A percentile compares a stretch with the other conserved stretches of the same genome.
phyloP scores from a whole-genome alignment of 1,140 invertebrate genomes.

The Caerostris darwini region DNA sequence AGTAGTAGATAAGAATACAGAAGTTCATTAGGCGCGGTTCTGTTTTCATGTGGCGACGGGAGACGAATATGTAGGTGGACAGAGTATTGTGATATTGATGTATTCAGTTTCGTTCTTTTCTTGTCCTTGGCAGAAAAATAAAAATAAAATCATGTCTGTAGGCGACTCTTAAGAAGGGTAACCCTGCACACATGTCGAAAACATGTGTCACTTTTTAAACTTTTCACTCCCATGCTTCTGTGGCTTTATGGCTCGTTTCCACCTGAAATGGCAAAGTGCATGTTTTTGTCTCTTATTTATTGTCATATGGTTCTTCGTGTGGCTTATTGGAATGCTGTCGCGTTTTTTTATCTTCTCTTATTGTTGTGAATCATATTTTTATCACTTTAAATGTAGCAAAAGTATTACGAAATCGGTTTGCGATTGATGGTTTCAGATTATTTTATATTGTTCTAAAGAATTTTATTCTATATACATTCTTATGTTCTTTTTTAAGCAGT shows the following conservation, averaged over 20 bases:
- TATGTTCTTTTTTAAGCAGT: no score
- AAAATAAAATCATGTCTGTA: background rate
- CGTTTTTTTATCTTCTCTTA: no score
- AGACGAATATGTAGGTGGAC: background rate
- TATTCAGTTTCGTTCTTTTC: slow-evolving; percentile 16
- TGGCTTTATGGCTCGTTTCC: background rate
- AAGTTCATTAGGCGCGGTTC: background rate
- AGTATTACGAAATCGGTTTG: no score
- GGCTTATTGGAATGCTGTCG: background rate
- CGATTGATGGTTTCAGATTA: no score
- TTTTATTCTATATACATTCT: no score
- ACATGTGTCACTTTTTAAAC: slow-evolving; percentile 32
- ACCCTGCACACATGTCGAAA: background rate
- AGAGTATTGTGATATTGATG: slow-evolving; percentile 24
- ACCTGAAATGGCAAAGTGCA: background rate
- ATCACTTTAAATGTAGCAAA: no score
- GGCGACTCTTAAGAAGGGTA: slow-evolving; percentile 7
- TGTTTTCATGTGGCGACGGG: background rate
- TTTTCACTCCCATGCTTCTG: background rate
- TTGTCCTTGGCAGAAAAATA: background rate
- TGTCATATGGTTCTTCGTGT: background rate
- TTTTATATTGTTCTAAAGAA: no score
- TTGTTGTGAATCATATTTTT: no score
- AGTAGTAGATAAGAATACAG: background rate
- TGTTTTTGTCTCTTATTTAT: background rate